These are phyloP conservation scores for Microcebus lehilahytsara DNA, from an alignment of 2,113 vertebrate species.

Conservation along the genomic window DNA sequence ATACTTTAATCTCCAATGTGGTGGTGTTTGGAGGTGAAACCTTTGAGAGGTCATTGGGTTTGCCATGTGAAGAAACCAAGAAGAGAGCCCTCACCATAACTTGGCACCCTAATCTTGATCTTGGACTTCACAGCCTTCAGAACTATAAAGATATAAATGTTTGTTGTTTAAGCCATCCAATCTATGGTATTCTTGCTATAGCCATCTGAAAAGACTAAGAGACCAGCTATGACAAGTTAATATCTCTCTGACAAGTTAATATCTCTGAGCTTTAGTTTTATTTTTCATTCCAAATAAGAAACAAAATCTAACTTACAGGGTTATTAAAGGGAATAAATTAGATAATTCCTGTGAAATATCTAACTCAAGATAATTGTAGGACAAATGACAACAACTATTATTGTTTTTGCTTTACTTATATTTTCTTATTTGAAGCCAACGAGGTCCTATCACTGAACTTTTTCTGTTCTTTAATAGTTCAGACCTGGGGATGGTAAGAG, in stretches of 20 bases:
- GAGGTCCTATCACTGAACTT: constrained; percentile 13
- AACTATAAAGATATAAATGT: neutral
- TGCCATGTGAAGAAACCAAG: neutral
- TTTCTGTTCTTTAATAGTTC: neutral
- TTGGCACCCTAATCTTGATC: neutral
- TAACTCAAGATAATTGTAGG: neutral
- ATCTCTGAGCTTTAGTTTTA: neutral
- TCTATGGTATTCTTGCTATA: neutral
- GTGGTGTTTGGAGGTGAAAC: neutral
- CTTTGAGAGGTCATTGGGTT: neutral
- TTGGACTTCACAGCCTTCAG: neutral
- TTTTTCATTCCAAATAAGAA: constrained; percentile 10
- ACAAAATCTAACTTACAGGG: neutral
- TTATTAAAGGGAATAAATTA: constrained; percentile 16
- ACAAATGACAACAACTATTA: neutral
- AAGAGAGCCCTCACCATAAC: neutral
- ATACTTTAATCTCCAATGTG: neutral
- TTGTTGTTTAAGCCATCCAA: neutral
- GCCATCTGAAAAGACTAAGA: neutral
- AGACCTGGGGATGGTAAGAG: neutral
- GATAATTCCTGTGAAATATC: constrained; percentile 16
- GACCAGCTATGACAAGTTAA: constrained; percentile 25
- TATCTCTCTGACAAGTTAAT: constrained; percentile 25
- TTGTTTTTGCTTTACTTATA: neutral
- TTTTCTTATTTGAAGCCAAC: neutral